phyloP scores from a whole-genome alignment of 1,140 invertebrate genomes.

The Drosophila tani region DNA sequence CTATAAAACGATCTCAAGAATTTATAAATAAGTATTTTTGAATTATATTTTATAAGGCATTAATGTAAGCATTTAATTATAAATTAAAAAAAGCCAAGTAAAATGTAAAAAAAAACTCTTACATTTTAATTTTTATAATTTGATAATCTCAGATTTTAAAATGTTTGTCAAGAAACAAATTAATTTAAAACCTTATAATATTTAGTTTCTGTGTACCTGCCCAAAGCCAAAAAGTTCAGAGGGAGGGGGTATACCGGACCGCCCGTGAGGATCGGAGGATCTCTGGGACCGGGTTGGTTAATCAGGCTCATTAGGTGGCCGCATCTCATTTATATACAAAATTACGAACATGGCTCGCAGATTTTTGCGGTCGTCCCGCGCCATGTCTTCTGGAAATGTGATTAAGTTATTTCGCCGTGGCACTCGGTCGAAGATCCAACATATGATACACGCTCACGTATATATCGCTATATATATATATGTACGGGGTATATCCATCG shows the following conservation, averaged over 20 bases:
- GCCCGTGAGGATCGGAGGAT: slow-evolving; percentile 40
- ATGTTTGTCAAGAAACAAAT: background rate
- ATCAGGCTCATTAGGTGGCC: slow-evolving; percentile 85
- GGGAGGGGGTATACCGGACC: slow-evolving; percentile 12
- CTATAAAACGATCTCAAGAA: too few relatives aligned
- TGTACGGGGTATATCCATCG: slow-evolving; percentile 5
- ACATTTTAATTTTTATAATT: background rate
- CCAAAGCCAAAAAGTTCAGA: background rate
- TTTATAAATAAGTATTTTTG: too few relatives aligned
- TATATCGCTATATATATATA: slow-evolving; percentile 1
- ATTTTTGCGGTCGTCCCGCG: slow-evolving; percentile 72
- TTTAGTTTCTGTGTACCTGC: background rate
- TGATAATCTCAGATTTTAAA: too few relatives aligned
- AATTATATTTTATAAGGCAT: too few relatives aligned
- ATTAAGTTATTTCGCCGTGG: slow-evolving; percentile 80
- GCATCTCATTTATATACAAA: slow-evolving; percentile 82
- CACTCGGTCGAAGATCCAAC: slow-evolving; percentile 50
- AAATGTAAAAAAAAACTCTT: too few relatives aligned
- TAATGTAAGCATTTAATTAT: too few relatives aligned
- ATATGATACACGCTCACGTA: slow-evolving; percentile 39
- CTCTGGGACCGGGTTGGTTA: slow-evolving; percentile 61
- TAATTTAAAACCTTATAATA: background rate
- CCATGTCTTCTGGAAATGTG: slow-evolving; percentile 70
- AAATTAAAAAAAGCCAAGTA: too few relatives aligned
- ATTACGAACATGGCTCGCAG: slow-evolving; percentile 80